Base-by-base conservation (phyloP, 2,888 invertebrate genomes). In the Andrena trimmerana region DNA sequence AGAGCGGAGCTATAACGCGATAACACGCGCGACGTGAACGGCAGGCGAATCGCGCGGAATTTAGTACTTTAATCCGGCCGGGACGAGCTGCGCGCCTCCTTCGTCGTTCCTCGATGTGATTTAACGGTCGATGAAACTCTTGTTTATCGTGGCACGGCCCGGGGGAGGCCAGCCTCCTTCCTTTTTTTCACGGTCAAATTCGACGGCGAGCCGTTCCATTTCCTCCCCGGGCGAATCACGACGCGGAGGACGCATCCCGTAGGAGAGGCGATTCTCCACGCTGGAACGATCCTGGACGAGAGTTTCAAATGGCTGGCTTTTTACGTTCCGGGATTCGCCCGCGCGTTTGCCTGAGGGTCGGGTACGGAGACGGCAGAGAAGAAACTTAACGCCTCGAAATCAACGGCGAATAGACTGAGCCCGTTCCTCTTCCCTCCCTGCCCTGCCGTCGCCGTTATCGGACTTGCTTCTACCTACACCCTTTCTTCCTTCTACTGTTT, bases 61-160 rank as follows among this genome's bases (percentile, higher is more conserved):
- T 81, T 83, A 83, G 81, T 73, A 54, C 73, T 69, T 82, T 75
- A 78, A 84, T 84, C 70, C 78, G 36, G 16, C 24, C 50, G 16
- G 5, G 27, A n/a, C 36, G 27, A 13, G 36, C 63, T n/a, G 16
- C 36, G 8, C 42, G 36, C n/a, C 36, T n/a, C 20, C 20, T 33
- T 62, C 50, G 6, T 10, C 29, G 33, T 33, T 16, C 0, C 29
- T 67, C n/a, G 57, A 52, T 54, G 81, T 60, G 78, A 83, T 83
- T 83, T 83, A 75, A 78, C 75, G 79, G 31, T 77, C 81, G 77
- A 77, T 77, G 83, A 81, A 83, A 50, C 75, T 70, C 77, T 73
- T 81, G 77, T 77, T 83, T 81, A 83, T 77, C 77, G 73, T 48
- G 63, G 33, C 36, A 10, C 27, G 36, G 2, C n/a, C 33, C 27